phyloP scores from a whole-genome alignment of 2,797 vertebrate genomes.

The Thalassophryne amazonica region DNA sequence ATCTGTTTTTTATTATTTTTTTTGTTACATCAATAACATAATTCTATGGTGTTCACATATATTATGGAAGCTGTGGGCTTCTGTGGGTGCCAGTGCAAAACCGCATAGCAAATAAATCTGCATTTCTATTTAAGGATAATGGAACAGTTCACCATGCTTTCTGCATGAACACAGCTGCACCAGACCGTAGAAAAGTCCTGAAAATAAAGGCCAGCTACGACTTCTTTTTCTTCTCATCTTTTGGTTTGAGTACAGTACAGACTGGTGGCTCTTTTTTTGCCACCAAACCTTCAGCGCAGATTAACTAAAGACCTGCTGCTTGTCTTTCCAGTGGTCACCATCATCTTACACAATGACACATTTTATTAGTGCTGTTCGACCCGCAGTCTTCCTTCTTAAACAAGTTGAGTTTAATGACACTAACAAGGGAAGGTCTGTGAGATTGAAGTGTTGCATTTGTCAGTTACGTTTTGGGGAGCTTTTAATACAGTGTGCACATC shows the following conservation, averaged over 20 bases:
- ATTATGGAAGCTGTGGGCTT: background rate
- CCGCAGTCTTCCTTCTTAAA: no score
- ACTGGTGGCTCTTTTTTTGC: conserved; percentile 2
- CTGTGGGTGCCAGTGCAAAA: background rate
- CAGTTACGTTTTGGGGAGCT: no score
- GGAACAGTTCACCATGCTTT: conserved; percentile 3
- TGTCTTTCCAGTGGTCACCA: conserved; percentile 15
- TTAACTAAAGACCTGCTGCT: conserved; percentile 4
- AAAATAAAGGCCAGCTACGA: background rate
- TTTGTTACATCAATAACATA: background rate
- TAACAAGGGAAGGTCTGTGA: no score
- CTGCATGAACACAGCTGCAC: background rate
- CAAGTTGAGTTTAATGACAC: no score
- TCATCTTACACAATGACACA: conserved; percentile 17
- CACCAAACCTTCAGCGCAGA: conserved; percentile 15
- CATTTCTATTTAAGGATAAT: conserved; percentile 28
- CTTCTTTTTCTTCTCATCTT: conserved; percentile 7
- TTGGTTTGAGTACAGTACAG: background rate
- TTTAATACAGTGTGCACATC: no score
- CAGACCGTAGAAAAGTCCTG: conserved; percentile 8
- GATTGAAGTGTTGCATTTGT: no score
- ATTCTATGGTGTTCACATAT: background rate
- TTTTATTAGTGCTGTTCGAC: no score
- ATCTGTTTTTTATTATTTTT: background rate
- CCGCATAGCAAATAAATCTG: background rate